Percentiles rank a stretch among this genome's conserved stretches.
Evolutionary conservation across 2,113 vertebrate genomes (phyloP).

Genomic region (Excalfactoria chinensis): DNA sequence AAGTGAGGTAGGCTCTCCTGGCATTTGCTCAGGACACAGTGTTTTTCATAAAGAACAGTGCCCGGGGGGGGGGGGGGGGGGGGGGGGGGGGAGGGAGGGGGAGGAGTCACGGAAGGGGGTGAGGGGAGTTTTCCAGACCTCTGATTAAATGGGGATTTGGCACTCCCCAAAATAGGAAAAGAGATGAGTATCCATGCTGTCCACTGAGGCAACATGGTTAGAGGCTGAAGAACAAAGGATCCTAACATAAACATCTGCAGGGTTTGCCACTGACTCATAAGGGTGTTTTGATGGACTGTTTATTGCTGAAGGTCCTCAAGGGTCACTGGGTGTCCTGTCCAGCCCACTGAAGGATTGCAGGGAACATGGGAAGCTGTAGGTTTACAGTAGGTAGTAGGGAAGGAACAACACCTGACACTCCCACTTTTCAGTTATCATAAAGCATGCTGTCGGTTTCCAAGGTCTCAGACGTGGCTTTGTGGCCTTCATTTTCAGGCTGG

Average conservation of each 20-base stretch:
- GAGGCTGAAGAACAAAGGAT: not conserved
- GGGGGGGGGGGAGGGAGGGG: not conserved
- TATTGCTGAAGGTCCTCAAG: not conserved
- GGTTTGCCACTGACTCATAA: not conserved
- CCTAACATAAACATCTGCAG: not conserved
- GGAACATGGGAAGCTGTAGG: not conserved
- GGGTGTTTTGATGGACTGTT: not conserved
- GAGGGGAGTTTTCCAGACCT: not conserved
- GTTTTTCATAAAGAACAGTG: not conserved
- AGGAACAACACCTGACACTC: not conserved
- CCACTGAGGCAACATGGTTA: not conserved
- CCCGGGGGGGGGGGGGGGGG: not conserved
- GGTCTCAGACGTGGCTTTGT: fast-evolving
- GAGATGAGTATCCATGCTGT: not conserved
- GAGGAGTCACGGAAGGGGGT: too few species aligned
- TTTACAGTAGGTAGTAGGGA: not conserved
- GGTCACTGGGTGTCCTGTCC: not conserved
- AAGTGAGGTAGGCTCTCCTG: not conserved
- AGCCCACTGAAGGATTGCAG: not conserved
- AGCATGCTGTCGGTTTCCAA: not conserved
- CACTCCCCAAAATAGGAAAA: not conserved
- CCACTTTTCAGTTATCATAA: not conserved
- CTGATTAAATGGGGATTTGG: not conserved
- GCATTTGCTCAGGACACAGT: not conserved
- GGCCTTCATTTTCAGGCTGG: not conserved